Conservation (phyloP, 2,113 vertebrate species). For the Pygoscelis adeliae region DNA sequence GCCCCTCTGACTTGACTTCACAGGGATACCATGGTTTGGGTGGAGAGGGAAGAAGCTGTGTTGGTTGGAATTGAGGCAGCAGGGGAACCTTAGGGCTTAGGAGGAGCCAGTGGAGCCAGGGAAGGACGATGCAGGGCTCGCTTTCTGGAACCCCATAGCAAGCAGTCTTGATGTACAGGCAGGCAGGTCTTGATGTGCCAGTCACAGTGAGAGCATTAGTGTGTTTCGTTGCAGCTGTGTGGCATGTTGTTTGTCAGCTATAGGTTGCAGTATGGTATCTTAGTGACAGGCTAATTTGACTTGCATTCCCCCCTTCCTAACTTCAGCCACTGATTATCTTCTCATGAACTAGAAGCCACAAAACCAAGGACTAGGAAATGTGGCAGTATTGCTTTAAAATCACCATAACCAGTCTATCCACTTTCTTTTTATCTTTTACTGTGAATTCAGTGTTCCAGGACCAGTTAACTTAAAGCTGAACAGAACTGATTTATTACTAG, state of each 20-base stretch:
- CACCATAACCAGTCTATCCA: not conserved
- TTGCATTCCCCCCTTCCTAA: not conserved
- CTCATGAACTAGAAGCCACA: not conserved
- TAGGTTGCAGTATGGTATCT: not conserved
- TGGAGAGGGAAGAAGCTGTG: not conserved
- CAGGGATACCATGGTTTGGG: not conserved
- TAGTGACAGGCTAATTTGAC: not conserved
- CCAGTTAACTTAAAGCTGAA: not conserved
- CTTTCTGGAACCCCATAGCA: not conserved
- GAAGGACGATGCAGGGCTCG: not conserved
- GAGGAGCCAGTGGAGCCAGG: accelerated
- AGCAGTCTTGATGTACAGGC: not conserved
- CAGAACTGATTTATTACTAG: not conserved
- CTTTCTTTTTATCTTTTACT: not conserved
- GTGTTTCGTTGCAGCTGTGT: not conserved
- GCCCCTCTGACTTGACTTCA: not conserved
- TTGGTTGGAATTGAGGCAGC: not conserved
- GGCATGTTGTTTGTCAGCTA: not conserved
- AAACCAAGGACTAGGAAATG: not conserved
- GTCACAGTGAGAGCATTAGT: not conserved
- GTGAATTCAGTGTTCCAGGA: not conserved
- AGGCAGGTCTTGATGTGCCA: not conserved
- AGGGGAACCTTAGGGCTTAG: accelerated
- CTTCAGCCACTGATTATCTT: not conserved
- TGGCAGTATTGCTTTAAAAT: not conserved